Evolutionary conservation across 64 coral and sea anemone species (phyloP).

Genomic region (Stichodactyla mertensii): DNA sequence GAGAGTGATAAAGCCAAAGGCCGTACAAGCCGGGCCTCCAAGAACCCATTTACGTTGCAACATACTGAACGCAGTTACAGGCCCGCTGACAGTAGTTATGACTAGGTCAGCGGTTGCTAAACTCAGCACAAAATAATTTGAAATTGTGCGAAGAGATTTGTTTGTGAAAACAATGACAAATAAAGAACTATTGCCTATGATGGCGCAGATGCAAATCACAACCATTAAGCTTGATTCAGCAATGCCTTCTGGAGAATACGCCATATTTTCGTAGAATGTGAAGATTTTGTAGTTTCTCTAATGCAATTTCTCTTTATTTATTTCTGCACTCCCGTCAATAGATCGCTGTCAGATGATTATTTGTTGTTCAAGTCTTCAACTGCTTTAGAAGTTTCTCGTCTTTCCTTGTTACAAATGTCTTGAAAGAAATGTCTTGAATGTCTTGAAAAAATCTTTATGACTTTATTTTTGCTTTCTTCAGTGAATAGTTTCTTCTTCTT

Average conservation of each 20-base stretch:
- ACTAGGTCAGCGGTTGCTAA: slow-evolving; percentile 40
- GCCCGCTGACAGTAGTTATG: slow-evolving; percentile 20
- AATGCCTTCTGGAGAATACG: neutral
- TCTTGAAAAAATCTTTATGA: no score
- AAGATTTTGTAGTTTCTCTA: no score
- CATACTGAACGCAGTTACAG: slow-evolving; percentile 21
- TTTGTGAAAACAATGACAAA: slow-evolving; percentile 27
- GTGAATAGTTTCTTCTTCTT: no score
- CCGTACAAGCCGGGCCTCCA: slow-evolving; percentile 11
- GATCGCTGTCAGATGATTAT: no score
- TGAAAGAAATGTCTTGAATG: no score
- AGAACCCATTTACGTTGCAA: slow-evolving; percentile 17
- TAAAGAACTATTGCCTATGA: slow-evolving; percentile 29
- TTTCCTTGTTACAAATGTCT: no score
- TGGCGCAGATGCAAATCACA: slow-evolving; percentile 3
- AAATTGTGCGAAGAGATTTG: slow-evolving; percentile 20
- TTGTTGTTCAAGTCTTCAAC: no score
- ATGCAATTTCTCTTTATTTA: no score
- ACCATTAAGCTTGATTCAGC: slow-evolving; percentile 20
- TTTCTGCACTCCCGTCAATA: no score
- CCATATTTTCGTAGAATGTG: neutral
- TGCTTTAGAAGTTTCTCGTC: no score
- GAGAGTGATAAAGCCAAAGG: slow-evolving; percentile 24
- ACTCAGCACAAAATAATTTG: slow-evolving; percentile 44
- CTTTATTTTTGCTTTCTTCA: no score